Conservation (phyloP, 2,113 vertebrate species). For the Callorhinus ursinus region DNA sequence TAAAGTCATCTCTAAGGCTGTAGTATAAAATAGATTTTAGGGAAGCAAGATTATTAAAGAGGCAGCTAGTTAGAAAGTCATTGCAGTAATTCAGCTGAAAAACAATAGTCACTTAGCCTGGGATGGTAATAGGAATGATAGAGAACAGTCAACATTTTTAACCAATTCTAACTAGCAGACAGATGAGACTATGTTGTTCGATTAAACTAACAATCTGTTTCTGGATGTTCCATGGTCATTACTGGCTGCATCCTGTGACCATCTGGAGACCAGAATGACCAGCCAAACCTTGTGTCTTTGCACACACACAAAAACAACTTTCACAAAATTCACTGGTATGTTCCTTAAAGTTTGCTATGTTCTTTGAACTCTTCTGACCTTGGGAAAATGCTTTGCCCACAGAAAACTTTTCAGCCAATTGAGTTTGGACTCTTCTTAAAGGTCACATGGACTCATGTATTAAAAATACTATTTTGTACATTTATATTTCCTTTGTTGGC, state of each 20-base stretch:
- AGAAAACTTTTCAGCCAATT: constrained; percentile 61
- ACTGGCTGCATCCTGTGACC: constrained; percentile 65
- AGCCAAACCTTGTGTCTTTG: constrained; percentile 56
- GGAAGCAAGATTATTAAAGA: background rate
- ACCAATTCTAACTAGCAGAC: constrained; percentile 58
- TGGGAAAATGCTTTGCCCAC: constrained; percentile 37
- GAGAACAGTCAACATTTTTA: constrained; percentile 21
- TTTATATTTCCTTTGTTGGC: constrained; percentile 39
- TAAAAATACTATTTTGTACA: constrained; percentile 47
- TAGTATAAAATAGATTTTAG: background rate
- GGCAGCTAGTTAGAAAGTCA: background rate
- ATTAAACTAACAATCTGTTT: constrained; percentile 70
- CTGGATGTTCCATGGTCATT: constrained; percentile 63
- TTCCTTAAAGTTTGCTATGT: constrained; percentile 33
- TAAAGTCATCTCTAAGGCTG: background rate
- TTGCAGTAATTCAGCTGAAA: background rate
- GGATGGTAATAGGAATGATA: background rate
- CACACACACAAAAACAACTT: constrained; percentile 67
- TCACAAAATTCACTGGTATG: constrained; percentile 62
- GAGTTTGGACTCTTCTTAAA: constrained; percentile 40
- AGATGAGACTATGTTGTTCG: constrained; percentile 52
- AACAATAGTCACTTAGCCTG: background rate
- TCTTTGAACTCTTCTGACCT: constrained; percentile 60
- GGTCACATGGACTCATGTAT: constrained; percentile 34
- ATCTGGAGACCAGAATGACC: constrained; percentile 65